Evolutionary conservation across 2,888 invertebrate species (phyloP), one percentile per base, ranked within the genome.

Genomic region (Dynastes tityus): DNA sequence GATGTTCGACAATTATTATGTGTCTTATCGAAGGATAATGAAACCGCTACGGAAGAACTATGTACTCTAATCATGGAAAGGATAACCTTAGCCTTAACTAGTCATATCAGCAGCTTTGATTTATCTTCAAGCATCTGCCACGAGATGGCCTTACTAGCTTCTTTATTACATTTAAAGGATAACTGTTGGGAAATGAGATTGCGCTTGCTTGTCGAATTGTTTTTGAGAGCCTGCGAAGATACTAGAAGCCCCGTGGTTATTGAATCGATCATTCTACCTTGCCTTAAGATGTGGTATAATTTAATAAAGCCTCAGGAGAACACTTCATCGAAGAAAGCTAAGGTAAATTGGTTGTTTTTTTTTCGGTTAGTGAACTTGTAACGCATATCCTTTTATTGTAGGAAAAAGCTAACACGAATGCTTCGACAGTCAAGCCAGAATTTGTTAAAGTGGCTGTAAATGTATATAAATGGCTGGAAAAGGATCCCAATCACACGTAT

Each of bases 161-260:
- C 96, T 0, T 91, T 98, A 65, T 94, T 98, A 1, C 95, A 97
- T 84, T 96, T 97, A 82, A 96, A 98, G 85, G 98, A 98, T 87
- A 93, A 95, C 2, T 98, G 97, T 87, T 98, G 98, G 98, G 98
- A 98, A 87, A 93, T 95, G 80, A 95, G 98, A 85, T 90, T 98
- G 0, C 93, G 96, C 67, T 95, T 96, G 86, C 95, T 98, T 80
- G 95, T 98, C 90, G 94, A 94, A 82, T 90, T 98, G 75, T 98
- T 98, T 90, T 91, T 97, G 77, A 92, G 93, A 89, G 95, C 95
- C 3, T 94, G 94, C 82, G 91, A 92, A 76, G 92, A 93, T 88
- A 93, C 95, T 0, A 93, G 94, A 80, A 96, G 95, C 84, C 96
- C 96, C 0, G 94, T 96, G 74, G 96, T 98, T 0, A 93, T 97